Percentiles rank a stretch among this genome's conserved stretches.
Conservation (phyloP, 2,888 invertebrate genomes). For the Arctia plantaginis region DNA sequence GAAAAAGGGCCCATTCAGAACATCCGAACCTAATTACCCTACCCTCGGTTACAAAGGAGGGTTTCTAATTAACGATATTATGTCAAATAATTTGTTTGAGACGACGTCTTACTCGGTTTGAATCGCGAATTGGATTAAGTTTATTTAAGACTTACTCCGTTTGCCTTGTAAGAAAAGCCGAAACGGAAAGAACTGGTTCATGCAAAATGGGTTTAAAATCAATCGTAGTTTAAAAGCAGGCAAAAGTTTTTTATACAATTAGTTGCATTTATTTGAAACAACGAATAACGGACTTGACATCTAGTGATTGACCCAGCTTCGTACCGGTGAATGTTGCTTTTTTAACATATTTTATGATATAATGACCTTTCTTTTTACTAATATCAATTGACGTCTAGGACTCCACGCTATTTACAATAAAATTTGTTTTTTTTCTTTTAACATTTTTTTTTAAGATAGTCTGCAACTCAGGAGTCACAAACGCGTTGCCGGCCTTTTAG, state of each 20-base stretch:
- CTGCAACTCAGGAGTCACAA: too few relatives aligned
- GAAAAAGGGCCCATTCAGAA: slow-evolving; percentile 85
- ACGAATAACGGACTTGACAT: neutral
- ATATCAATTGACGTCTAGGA: too few relatives aligned
- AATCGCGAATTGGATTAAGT: slow-evolving; percentile 82
- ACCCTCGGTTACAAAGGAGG: slow-evolving; percentile 81
- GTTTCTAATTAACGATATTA: slow-evolving; percentile 87
- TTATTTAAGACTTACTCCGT: slow-evolving; percentile 70
- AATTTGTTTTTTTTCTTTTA: too few relatives aligned
- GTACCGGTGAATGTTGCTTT: too few relatives aligned
- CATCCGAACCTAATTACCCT: slow-evolving; percentile 85
- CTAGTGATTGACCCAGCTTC: neutral
- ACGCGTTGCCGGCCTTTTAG: too few relatives aligned
- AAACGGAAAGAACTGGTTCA: slow-evolving; percentile 56
- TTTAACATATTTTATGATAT: too few relatives aligned
- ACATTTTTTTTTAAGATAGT: too few relatives aligned
- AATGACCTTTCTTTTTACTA: too few relatives aligned
- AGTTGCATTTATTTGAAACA: neutral
- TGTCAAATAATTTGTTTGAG: slow-evolving; percentile 86
- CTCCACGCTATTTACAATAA: too few relatives aligned
- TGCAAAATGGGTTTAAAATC: slow-evolving; percentile 12
- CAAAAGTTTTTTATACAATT: neutral
- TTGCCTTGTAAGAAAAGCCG: slow-evolving; percentile 73
- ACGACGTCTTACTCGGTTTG: slow-evolving; percentile 79
- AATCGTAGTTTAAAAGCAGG: neutral